Base-by-base conservation (phyloP, 2,797 vertebrate genomes). In the Eutrigla gurnardus region DNA sequence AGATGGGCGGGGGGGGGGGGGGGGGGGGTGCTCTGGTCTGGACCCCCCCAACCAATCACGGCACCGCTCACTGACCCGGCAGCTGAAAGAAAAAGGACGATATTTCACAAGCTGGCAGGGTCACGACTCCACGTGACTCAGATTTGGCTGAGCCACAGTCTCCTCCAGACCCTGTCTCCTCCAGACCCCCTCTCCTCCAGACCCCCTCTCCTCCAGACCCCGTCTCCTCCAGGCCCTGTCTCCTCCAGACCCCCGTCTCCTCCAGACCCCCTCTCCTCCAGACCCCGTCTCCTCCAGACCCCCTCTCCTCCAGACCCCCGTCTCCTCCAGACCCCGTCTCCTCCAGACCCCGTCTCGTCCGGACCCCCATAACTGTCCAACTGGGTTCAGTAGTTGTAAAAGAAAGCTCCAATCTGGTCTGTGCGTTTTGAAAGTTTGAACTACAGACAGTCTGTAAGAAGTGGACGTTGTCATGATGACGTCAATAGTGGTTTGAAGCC, bases 131-230 rank as follows among this genome's bases (percentile, higher is more conserved):
- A 71, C n/a, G 43, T 68, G 85, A 46, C 46, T 73, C 72, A 67
- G 75, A 59, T 78, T 77, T 85, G 84, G 80, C 82, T 37, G 67
- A 36, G 59, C 25, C 25, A 25, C 25, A 25, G 25, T 25, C 25
- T 25, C 25, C 25, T 25, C 25, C n/a, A n/a, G n/a, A n/a, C n/a
- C n/a, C n/a, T n/a, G n/a, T n/a, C n/a, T n/a, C n/a, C n/a, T n/a
- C n/a, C n/a, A n/a, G n/a, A n/a, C n/a, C n/a, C n/a, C n/a, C n/a
- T n/a, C n/a, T n/a, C n/a, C n/a, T n/a, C n/a, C n/a, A n/a, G n/a
- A n/a, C n/a, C n/a, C n/a, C n/a, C n/a, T n/a, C n/a, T n/a, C n/a
- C n/a, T n/a, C n/a, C n/a, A n/a, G n/a, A n/a, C 80, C 68, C 58
- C 82, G 62, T 25, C 18, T 5, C 0, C 70, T 50, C 80, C 35